phyloP scores from a whole-genome alignment of 1,140 invertebrate genomes.

The Euwallacea fornicatus region DNA sequence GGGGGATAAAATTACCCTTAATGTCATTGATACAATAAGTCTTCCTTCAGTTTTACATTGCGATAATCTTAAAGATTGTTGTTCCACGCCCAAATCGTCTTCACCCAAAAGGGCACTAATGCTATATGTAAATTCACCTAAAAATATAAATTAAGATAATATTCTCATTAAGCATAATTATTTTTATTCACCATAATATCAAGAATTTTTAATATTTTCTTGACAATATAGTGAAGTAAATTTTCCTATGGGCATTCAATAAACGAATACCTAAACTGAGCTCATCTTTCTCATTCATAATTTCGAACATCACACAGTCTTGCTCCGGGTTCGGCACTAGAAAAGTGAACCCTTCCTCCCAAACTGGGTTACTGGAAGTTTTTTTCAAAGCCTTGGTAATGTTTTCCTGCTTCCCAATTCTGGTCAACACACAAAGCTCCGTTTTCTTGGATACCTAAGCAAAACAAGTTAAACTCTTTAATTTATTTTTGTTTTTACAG shows the following conservation, averaged over 20 bases:
- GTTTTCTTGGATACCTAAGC: conserved; percentile 62
- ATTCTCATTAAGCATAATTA: too few species aligned
- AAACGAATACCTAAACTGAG: conserved; percentile 41
- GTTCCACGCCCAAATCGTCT: conserved; percentile 72
- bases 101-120: conserved; percentile 71
- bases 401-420: conserved; percentile 69
- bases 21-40: conserved; percentile 73
- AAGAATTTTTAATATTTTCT: too few species aligned
- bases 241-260: not conserved
- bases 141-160: too few species aligned
- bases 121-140: conserved; percentile 54
- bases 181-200: too few species aligned
- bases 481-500: conserved; percentile 68
- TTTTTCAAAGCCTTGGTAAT: conserved; percentile 68
- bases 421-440: conserved; percentile 74
- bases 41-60: conserved; percentile 75
- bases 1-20: conserved; percentile 63
- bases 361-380: conserved; percentile 70
- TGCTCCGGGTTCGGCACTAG: conserved; percentile 86
- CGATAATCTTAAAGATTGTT: conserved; percentile 77
- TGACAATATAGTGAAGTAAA: not conserved
- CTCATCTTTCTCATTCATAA: conserved; percentile 79
- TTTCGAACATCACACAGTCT: conserved; percentile 76
- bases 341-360: conserved; percentile 85
- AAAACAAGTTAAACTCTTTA: not conserved